These are phyloP conservation scores for Apodemia zela DNA, from an alignment of 2,888 invertebrate species.

Conservation along the genomic window DNA sequence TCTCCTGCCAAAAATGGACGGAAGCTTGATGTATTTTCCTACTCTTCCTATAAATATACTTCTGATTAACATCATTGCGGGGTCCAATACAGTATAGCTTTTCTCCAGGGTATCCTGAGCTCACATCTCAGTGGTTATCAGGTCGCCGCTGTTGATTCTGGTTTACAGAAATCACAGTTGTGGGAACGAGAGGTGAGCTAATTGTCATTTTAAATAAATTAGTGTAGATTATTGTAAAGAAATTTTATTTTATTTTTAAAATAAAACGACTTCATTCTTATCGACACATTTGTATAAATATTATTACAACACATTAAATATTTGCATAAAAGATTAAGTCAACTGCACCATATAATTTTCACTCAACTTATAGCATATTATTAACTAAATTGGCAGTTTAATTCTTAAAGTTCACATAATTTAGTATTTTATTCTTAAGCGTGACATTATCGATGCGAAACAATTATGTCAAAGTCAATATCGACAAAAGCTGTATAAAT, in stretches of 20 bases:
- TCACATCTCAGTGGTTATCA: too few species aligned
- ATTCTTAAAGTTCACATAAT: conserved; percentile 8
- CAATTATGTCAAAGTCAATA: conserved; percentile 19
- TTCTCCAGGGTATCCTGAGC: too few species aligned
- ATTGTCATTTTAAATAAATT: too few species aligned
- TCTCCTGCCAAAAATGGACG: too few species aligned
- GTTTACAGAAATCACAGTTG: too few species aligned
- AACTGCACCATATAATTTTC: conserved; percentile 29
- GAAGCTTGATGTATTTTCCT: too few species aligned
- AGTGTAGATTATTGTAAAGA: not conserved
- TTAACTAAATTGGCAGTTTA: conserved; percentile 21
- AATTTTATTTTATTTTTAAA: not conserved
- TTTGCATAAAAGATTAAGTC: conserved; percentile 33
- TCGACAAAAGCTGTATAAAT: not conserved
- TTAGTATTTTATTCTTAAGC: conserved; percentile 3
- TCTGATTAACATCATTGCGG: too few species aligned
- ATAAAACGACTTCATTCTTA: not conserved
- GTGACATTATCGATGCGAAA: conserved; percentile 18
- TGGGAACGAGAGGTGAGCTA: too few species aligned
- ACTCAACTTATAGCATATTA: conserved; percentile 18
- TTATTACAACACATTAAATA: conserved; percentile 20
- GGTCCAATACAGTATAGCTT: too few species aligned
- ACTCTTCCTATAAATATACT: too few species aligned
- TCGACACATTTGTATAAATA: not conserved
- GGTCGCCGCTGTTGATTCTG: too few species aligned